Percentiles rank a stretch among this genome's conserved stretches.
These are phyloP conservation scores for Lepeophtheirus salmonis DNA, from an alignment of 1,140 invertebrate genomes.

Conservation along the genomic window DNA sequence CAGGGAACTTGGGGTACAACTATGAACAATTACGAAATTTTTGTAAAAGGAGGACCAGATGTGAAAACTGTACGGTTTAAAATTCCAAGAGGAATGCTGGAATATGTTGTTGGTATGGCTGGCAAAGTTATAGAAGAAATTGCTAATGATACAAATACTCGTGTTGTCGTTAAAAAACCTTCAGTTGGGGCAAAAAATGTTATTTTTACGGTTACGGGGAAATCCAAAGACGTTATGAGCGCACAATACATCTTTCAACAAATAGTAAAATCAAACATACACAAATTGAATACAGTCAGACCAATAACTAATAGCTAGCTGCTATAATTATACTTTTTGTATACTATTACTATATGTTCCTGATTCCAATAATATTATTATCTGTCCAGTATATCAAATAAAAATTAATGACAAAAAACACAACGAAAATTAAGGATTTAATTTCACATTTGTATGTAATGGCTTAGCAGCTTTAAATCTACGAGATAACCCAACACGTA, in stretches of 20 bases:
- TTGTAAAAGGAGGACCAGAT: slow-evolving; percentile 15
- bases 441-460: neutral
- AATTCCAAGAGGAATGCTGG: slow-evolving; percentile 8
- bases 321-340: too few relatives aligned
- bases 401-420: neutral
- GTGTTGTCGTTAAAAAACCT: slow-evolving; percentile 10
- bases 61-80: slow-evolving; percentile 13
- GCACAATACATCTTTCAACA: slow-evolving; percentile 16
- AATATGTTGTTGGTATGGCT: slow-evolving; percentile 14
- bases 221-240: neutral
- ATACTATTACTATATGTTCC: too few relatives aligned
- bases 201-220: neutral
- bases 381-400: too few relatives aligned
- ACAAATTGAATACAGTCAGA: slow-evolving; percentile 12
- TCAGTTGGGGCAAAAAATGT: slow-evolving; percentile 8
- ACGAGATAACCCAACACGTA: neutral
- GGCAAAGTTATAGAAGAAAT: slow-evolving; percentile 15
- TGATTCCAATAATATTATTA: too few relatives aligned
- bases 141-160: slow-evolving; percentile 14
- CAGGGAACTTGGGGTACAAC: slow-evolving; percentile 14
- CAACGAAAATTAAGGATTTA: neutral
- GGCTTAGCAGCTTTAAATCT: neutral
- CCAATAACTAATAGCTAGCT: slow-evolving; percentile 6
- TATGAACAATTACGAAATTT: slow-evolving; percentile 15
- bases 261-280: slow-evolving; percentile 15